A percentile compares a stretch with the other conserved stretches of the same genome.
phyloP scores from a whole-genome alignment of 1,140 invertebrate genomes.

The Metopolophium dirhodum region DNA sequence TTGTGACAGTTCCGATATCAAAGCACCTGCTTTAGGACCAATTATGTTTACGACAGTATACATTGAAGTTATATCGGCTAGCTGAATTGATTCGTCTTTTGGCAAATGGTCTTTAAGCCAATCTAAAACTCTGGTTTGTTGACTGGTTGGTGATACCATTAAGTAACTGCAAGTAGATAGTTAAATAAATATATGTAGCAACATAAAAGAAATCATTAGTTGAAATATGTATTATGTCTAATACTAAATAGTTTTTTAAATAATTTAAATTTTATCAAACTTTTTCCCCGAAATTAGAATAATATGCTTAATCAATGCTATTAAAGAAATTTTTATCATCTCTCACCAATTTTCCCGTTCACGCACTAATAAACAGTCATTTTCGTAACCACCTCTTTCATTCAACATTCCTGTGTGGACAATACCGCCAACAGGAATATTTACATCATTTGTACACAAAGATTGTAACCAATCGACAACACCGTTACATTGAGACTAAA shows the following conservation, averaged over 20 bases:
- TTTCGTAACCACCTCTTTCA: conserved; percentile 92
- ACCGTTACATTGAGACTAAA: conserved; percentile 81
- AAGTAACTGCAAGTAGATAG: conserved; percentile 80
- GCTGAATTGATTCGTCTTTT: conserved; percentile 75
- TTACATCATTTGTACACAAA: conserved; percentile 96
- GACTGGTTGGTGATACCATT: conserved; percentile 97
- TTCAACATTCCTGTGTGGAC: conserved; percentile 99
- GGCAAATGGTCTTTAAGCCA: conserved; percentile 93
- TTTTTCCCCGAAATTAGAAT: no score
- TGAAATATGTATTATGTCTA: neutral
- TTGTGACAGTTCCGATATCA: conserved; percentile 72
- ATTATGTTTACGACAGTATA: conserved; percentile 86
- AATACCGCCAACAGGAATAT: conserved; percentile 92
- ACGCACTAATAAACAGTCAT: conserved; percentile 90
- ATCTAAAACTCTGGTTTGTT: conserved; percentile 91
- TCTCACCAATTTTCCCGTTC: conserved; percentile 57
- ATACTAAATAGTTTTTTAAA: no score
- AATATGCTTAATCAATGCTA: no score
- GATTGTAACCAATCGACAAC: conserved; percentile 91
- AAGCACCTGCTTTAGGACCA: conserved; percentile 76
- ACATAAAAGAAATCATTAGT: neutral
- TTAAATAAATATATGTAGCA: neutral
- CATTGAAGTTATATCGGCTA: conserved; percentile 92
- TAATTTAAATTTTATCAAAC: no score
- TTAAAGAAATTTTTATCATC: neutral